phyloP scores from a whole-genome alignment of 2,113 vertebrate genomes.

The Myiozetetes cayanensis region DNA sequence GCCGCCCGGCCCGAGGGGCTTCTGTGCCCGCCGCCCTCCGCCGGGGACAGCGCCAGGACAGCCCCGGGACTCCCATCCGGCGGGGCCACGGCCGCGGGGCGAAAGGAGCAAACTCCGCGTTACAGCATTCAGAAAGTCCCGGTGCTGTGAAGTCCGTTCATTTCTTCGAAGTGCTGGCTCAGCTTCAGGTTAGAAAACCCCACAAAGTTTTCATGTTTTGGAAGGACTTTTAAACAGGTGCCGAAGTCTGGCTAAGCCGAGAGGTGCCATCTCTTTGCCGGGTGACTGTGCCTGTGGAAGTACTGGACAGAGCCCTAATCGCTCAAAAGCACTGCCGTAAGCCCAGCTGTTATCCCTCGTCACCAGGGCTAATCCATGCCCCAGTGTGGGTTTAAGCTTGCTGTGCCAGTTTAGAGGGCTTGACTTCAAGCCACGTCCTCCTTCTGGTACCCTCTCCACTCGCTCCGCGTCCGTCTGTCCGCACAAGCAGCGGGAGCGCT shows the following conservation, averaged over 20 bases:
- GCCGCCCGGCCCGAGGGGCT: background rate
- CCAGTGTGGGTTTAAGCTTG: background rate
- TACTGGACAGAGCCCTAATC: background rate
- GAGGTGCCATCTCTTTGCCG: background rate
- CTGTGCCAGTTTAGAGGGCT: background rate
- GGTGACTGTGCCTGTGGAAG: background rate
- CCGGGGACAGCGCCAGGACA: background rate
- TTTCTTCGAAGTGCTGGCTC: background rate
- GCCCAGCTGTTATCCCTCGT: slow-evolving; percentile 3
- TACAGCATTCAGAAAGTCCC: background rate
- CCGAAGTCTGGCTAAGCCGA: background rate
- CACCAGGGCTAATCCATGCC: slow-evolving; percentile 35
- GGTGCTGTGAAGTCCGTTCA: rapidly evolving
- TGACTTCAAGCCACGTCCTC: background rate
- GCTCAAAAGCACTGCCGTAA: background rate
- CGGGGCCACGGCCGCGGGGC: background rate
- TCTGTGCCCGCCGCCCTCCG: background rate
- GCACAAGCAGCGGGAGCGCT: background rate
- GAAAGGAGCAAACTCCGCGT: background rate
- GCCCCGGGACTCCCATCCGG: background rate
- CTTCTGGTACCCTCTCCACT: background rate
- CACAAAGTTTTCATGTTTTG: background rate
- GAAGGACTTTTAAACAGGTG: background rate
- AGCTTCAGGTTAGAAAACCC: background rate
- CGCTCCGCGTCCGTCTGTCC: background rate